phyloP scores from a whole-genome alignment of 2,113 vertebrate species.

The Empidonax traillii region DNA sequence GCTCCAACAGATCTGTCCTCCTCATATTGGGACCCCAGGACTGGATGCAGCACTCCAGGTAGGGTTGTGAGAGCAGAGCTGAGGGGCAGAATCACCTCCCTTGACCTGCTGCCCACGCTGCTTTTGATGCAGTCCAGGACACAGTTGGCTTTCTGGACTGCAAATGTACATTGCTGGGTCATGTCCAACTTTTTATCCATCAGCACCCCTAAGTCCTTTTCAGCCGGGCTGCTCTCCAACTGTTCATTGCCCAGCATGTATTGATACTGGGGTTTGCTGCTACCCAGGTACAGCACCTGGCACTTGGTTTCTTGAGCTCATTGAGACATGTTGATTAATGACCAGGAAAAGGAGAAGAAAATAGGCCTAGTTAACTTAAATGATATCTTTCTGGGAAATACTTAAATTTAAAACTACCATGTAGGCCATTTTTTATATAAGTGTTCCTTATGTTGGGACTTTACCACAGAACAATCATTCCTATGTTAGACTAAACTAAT shows the following conservation, averaged over 20 bases:
- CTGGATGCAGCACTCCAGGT: not conserved
- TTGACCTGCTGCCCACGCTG: accelerated
- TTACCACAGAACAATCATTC: not conserved
- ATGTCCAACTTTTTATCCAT: not conserved
- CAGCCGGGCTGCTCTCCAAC: accelerated
- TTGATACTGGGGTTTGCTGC: not conserved
- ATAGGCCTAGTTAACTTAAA: not conserved
- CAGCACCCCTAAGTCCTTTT: not conserved
- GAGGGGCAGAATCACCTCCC: not conserved
- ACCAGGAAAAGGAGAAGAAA: not conserved
- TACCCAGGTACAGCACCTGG: not conserved
- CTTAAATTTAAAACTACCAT: not conserved
- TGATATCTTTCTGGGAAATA: not conserved
- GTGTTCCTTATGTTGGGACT: not conserved
- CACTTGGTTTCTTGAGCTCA: not conserved
- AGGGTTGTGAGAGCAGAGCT: not conserved
- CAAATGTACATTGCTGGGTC: accelerated
- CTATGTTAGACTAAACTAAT: not conserved
- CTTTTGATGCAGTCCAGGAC: not conserved
- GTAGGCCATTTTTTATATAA: not conserved
- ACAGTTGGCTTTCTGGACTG: accelerated
- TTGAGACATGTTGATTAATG: not conserved
- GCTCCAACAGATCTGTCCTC: not conserved
- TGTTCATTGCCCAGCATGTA: not conserved
- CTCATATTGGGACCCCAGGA: accelerated